Evolutionary conservation across 2,113 vertebrate species (phyloP), one percentile per base, ranked within the genome.

Genomic region (Ceyx margarethae): DNA sequence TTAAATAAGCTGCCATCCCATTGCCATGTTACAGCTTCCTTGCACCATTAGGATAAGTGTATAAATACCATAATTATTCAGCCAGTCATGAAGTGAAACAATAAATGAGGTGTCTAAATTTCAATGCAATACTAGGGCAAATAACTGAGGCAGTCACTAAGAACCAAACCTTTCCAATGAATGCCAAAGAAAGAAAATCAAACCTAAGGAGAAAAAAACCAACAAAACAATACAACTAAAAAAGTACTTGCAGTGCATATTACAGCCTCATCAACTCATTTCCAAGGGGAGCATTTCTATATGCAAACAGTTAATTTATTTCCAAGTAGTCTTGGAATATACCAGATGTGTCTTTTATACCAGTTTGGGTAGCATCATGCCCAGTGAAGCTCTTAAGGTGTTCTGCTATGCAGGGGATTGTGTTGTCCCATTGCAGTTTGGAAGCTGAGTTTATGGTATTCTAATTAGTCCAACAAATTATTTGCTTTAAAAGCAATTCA

Each of bases 81-180:
- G 86, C n/a, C 50, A 91, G 73, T 80, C 61, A 0, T 84, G 69
- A 86, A 60, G 57, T 67, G 81, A 95, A 94, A 71, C 45, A 75
- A 51, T 68, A 87, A 87, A 66, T 53, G 53, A 11, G 13, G 56
- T 76, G 91, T 69, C 71, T 71, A 45, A 75, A 54, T 87, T 87
- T 89, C 81, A 93, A 0, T 85, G 56, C 66, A 73, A 68, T 58
- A 42, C 35, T 87, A 71, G 92, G 82, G 76, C 48, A 78, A 65
- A 62, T 74, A 92, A 95, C 81, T 23, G 29, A 84, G 40, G 58
- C 72, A 82, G 72, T 95, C 86, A 61, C 85, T 93, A 89, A 91
- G 73, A 93, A 58, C 65, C 73, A 77, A 66, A 66, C 54, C 58
- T 85, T 93, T 94, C 23, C 81, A 91, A 13, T 23, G 51, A 91